Evolutionary conservation across 1,140 invertebrate species (phyloP), one percentile per base, ranked within the genome.

Genomic region (Hypsibius dujardini): DNA sequence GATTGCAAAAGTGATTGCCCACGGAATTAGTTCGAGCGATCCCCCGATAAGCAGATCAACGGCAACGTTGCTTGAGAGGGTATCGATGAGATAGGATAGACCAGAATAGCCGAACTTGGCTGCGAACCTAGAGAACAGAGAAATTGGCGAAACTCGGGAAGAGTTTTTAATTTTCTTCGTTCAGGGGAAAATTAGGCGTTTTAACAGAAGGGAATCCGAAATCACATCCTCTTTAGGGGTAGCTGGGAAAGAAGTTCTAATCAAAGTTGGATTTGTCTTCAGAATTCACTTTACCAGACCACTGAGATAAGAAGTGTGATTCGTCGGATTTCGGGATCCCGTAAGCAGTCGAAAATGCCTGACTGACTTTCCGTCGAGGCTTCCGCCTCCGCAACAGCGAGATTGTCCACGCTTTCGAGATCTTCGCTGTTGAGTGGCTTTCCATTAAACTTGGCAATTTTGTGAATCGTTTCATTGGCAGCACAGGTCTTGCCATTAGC

Each of bases 91-190:
- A n/a, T 12, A 56, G n/a, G 50, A 56, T 56, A 56, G n/a, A 12
- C 50, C 50, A 56, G 50, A 56, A n/a, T 56, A 56, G n/a, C 50
- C 50, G n/a, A 56, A 56, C 7, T 56, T 56, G n/a, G 50, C n/a
- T 7, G 50, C 50, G n/a, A 56, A 56, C 50, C 50, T 56, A 28
- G 50, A 56, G n/a, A 56, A 56, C 50, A 56, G 50, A 12, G n/a
- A 56, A 56, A 28, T 28, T 28, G 28, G 28, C 28, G 28, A 28
- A 28, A 28, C 28, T 28, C 28, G 28, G 28, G 28, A 28, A 28
- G 28, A 28, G 28, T 28, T 28, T 28, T 28, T 0, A 28, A 28
- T 28, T 28, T 28, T 28, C 28, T 28, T 28, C 28, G 28, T 28
- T 28, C 28, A 28, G 28, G 28, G 28, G 28, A 28, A 28, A 28